phyloP scores from a whole-genome alignment of 2,888 invertebrate species.

The Meteorus colon region DNA sequence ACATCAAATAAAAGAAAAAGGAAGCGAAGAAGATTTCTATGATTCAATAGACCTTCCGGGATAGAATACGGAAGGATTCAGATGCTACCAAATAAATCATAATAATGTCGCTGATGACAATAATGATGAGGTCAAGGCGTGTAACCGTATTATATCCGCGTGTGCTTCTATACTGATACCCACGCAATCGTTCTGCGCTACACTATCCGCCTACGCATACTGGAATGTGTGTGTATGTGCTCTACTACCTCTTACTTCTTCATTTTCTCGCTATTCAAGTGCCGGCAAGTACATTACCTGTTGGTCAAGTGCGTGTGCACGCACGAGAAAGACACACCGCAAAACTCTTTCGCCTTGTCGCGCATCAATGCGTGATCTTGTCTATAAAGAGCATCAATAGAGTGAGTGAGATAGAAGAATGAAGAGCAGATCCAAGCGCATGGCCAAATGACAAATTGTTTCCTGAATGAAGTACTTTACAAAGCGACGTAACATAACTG shows the following conservation, averaged over 20 bases:
- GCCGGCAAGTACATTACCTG: background rate
- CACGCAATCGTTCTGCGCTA: slow-evolving; percentile 35
- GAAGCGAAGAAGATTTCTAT: background rate
- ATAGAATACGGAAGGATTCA: background rate
- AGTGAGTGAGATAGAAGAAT: slow-evolving; percentile 20
- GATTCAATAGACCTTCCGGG: background rate
- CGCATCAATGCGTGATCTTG: slow-evolving; percentile 18
- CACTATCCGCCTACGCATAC: slow-evolving; percentile 29
- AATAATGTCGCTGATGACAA: background rate
- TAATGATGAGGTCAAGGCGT: slow-evolving; percentile 19
- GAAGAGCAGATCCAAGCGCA: slow-evolving; percentile 43
- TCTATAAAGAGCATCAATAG: background rate
- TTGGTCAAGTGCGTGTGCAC: slow-evolving; percentile 38
- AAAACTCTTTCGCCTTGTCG: slow-evolving; percentile 45
- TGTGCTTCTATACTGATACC: slow-evolving; percentile 24
- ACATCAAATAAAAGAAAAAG: background rate
- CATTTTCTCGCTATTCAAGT: slow-evolving; percentile 21
- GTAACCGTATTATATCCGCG: slow-evolving; percentile 26
- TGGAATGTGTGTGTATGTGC: slow-evolving; percentile 15
- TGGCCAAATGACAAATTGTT: slow-evolving; percentile 55
- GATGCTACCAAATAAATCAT: background rate
- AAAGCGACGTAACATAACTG: slow-evolving; percentile 45
- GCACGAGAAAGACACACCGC: slow-evolving; percentile 45
- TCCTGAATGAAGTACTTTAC: slow-evolving; percentile 51
- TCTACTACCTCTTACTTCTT: slow-evolving; percentile 16